These are phyloP conservation scores for Ephestia elutella DNA, from an alignment of 1,140 invertebrate species.

Conservation along the genomic window DNA sequence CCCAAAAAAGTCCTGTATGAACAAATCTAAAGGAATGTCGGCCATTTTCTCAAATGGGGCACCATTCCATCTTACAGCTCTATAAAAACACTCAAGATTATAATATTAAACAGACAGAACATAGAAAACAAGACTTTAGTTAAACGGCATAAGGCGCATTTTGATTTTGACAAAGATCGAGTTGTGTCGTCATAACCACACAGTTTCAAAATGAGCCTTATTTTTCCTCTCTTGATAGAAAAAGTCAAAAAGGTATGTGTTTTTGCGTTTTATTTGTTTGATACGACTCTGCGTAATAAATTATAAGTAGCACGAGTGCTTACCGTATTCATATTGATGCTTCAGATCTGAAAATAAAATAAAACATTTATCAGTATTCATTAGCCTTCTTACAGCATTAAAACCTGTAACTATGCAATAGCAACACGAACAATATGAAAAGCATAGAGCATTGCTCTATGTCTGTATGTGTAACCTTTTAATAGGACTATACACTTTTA, in stretches of 20 bases:
- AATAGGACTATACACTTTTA: no score
- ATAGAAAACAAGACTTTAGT: background rate
- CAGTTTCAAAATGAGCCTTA: slow-evolving; percentile 4
- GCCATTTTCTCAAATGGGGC: slow-evolving; percentile 19
- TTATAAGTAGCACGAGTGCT: background rate
- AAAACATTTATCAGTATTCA: background rate
- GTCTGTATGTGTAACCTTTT: no score
- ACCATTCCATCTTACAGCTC: slow-evolving; percentile 18
- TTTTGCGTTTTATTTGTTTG: slow-evolving; percentile 6
- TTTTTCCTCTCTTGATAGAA: background rate
- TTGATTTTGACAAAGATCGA: background rate
- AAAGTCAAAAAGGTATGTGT: slow-evolving; percentile 6
- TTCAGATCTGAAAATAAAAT: background rate
- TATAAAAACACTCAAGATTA: slow-evolving; percentile 22
- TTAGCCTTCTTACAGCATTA: no score
- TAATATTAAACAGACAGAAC: slow-evolving; percentile 11
- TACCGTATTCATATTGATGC: background rate
- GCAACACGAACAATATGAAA: no score
- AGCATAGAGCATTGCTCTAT: no score
- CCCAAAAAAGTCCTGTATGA: slow-evolving; percentile 13
- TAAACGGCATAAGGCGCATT: background rate
- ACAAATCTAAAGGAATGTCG: slow-evolving; percentile 19
- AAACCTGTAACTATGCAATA: no score
- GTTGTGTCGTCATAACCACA: background rate
- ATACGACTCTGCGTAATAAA: background rate